These are phyloP conservation scores for Lasioglossum calceatum DNA, from an alignment of 2,888 invertebrate species.

Conservation along the genomic window DNA sequence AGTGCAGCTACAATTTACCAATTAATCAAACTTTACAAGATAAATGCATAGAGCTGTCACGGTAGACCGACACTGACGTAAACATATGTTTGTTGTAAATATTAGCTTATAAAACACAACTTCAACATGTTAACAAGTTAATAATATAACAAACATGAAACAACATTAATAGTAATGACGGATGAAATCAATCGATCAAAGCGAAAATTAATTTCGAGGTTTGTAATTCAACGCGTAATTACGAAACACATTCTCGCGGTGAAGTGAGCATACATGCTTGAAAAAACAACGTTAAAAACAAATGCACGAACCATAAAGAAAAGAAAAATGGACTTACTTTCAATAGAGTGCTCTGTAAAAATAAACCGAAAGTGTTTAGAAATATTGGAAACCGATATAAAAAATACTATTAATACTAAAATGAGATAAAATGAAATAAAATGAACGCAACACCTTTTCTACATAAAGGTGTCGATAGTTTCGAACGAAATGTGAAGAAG, in stretches of 20 bases:
- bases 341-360: slow-evolving; percentile 5
- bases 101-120: not conserved
- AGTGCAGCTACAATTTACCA: not conserved
- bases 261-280: slow-evolving; percentile 4
- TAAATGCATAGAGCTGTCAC: not conserved
- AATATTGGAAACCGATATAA: not conserved
- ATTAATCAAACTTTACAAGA: not conserved
- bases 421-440: not conserved
- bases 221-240: slow-evolving; percentile 13
- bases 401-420: not conserved
- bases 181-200: slow-evolving; percentile 18
- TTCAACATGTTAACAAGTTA: slow-evolving; percentile 13
- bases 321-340: slow-evolving; percentile 17
- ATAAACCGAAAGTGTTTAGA: slow-evolving; percentile 10
- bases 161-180: not conserved
- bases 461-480: not conserved
- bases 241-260: not conserved
- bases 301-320: not conserved
- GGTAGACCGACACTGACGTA: not conserved
- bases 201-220: slow-evolving; percentile 44
- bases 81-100: not conserved
- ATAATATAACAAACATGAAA: slow-evolving; percentile 1
- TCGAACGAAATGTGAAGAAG: not conserved
- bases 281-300: not conserved
- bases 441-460: not conserved